Evolutionary conservation across 2,888 invertebrate species (phyloP).

Genomic region (Yponomeuta sedellus): DNA sequence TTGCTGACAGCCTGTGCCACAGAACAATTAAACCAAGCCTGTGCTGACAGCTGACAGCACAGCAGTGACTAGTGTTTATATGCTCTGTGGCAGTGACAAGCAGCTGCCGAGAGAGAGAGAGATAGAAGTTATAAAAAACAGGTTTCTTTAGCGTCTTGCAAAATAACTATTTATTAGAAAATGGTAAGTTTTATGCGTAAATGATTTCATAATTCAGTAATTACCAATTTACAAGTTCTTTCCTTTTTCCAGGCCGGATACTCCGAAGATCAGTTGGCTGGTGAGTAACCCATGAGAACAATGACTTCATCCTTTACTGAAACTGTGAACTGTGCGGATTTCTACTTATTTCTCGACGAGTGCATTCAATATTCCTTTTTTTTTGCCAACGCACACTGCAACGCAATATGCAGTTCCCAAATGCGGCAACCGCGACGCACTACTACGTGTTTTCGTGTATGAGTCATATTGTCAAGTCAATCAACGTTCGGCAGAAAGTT

Average conservation of each 20-base stretch:
- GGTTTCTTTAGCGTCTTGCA: not conserved
- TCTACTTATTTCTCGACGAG: not conserved
- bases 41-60: too few relatives aligned
- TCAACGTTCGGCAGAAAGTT: conserved; percentile 67
- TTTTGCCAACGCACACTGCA: not conserved
- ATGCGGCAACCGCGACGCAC: not conserved
- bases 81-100: not conserved
- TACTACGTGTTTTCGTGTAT: conserved; percentile 24
- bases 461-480: conserved; percentile 51
- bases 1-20: too few relatives aligned
- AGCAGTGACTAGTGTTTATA: too few relatives aligned
- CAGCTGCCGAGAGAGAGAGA: not conserved
- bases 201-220: not conserved
- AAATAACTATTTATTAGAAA: not conserved
- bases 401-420: not conserved
- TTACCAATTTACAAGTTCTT: not conserved
- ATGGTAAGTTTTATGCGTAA: not conserved
- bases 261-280: conserved; percentile 93
- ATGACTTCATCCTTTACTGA: not conserved
- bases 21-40: too few relatives aligned
- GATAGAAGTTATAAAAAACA: not conserved
- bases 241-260: conserved; percentile 84
- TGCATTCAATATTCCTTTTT: conserved; percentile 13
- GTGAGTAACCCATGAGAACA: conserved; percentile 77
- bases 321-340: conserved; percentile 13